Percentiles rank a stretch among this genome's conserved stretches.
Evolutionary conservation across 2,113 vertebrate genomes (phyloP).

Genomic region (Phainopepla nitens): DNA sequence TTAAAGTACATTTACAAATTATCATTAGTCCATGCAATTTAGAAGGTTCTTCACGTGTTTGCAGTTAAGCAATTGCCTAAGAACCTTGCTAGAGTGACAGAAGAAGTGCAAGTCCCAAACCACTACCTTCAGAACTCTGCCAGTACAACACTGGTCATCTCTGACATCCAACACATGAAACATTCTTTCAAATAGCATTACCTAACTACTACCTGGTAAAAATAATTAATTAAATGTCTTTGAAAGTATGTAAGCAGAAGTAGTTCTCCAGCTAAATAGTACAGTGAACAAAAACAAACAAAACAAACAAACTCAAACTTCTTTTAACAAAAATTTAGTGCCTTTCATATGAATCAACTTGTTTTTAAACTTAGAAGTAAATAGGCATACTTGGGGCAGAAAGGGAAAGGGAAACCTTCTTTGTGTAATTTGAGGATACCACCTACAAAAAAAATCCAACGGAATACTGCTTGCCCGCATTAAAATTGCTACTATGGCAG

Average conservation of each 20-base stretch:
- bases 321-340: neutral
- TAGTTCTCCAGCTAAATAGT: neutral
- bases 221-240: neutral
- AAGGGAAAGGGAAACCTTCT: neutral
- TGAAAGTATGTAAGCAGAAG: neutral
- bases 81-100: neutral
- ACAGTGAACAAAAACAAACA: neutral
- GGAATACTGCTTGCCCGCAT: neutral
- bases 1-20: neutral
- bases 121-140: neutral
- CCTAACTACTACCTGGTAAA: neutral
- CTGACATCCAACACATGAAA: neutral
- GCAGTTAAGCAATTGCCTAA: neutral
- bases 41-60: neutral
- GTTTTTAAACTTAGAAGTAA: neutral
- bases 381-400: neutral
- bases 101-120: neutral
- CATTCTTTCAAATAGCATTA: neutral
- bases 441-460: conserved; percentile 34
- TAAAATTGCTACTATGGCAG: neutral
- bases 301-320: neutral
- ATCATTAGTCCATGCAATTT: neutral
- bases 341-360: neutral
- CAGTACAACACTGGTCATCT: neutral
- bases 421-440: neutral